Base-by-base conservation (phyloP, 2,113 vertebrate species). In the Galbula dea region DNA sequence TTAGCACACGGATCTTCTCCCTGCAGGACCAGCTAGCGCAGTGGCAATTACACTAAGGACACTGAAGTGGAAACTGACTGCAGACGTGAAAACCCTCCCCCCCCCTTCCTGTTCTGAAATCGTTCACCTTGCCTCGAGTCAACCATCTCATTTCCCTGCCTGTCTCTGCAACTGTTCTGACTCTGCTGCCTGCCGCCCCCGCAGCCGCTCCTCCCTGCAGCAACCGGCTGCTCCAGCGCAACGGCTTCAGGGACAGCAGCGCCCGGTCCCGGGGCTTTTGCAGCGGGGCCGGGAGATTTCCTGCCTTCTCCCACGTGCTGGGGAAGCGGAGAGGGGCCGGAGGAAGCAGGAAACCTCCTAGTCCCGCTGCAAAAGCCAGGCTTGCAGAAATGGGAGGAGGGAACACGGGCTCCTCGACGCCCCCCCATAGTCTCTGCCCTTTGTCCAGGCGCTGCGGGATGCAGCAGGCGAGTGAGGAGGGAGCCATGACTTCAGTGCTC, bases 61-160 rank as follows among this genome's bases (percentile, higher is more conserved):
- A 16, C 84, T 77, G 62, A 88, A 86, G 91, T 92, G 89, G 84
- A 94, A 95, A 86, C 81, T 30, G 61, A 80, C 87, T 92, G 93
- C 93, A 91, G 91, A 69, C 37, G 21, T n/a, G 91, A 89, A 76
- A 92, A 36, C 63, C 62, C 19, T 22, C 63, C 41, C 11, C 20
- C 22, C n/a, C 34, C 37, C 88, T 76, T 84, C 83, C 91, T 91
- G 66, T 69, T 79, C 96, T 86, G 84, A 94, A 95, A 91, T 89
- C 59, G n/a, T 96, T 95, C 94, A 94, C 95, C 91, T 94, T 94
- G 94, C 89, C 94, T 95, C 41, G 29, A 93, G 91, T 93, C 95
- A 96, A 92, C 71, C 92, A 86, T 80, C 92, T 95, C 94, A 90
- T 90, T 92, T 90, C 92, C 89, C 91, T 94, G 93, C 85, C 58